These are phyloP conservation scores for Pseudomyrmex pallidus DNA, from an alignment of 1,140 invertebrate species.

Conservation along the genomic window DNA sequence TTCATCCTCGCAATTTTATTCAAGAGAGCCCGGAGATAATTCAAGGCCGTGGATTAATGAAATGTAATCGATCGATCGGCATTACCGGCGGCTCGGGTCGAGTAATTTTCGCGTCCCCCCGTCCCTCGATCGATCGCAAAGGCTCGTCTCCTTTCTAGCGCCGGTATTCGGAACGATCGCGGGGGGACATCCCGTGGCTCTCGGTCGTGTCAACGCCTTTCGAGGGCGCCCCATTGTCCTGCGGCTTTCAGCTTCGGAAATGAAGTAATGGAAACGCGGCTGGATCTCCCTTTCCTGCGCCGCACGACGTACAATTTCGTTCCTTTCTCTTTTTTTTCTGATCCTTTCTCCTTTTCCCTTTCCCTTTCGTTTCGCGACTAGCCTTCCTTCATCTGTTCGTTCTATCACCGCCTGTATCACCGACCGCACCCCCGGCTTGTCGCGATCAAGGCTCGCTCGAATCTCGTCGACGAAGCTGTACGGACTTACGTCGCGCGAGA, in stretches of 20 bases:
- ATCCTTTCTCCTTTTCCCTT: neutral
- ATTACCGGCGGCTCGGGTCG: slow-evolving; percentile 15
- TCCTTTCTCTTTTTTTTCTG: slow-evolving; percentile 39
- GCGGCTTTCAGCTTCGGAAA: slow-evolving; percentile 73
- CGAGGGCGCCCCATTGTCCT: slow-evolving; percentile 72
- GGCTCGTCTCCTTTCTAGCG: slow-evolving; percentile 57
- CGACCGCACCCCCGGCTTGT: slow-evolving; percentile 55
- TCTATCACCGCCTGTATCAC: slow-evolving; percentile 48
- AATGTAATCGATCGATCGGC: slow-evolving; percentile 54
- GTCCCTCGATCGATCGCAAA: slow-evolving; percentile 40
- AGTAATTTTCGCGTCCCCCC: slow-evolving; percentile 58
- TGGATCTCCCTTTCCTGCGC: slow-evolving; percentile 62
- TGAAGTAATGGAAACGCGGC: slow-evolving; percentile 73
- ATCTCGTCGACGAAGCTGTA: slow-evolving; percentile 33
- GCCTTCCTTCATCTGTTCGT: slow-evolving; percentile 55
- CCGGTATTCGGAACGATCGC: slow-evolving; percentile 66
- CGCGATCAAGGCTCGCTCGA: slow-evolving; percentile 50
- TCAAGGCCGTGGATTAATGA: slow-evolving; percentile 52
- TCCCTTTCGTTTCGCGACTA: slow-evolving; percentile 16
- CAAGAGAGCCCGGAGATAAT: slow-evolving; percentile 16
- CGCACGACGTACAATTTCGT: slow-evolving; percentile 59
- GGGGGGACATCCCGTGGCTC: slow-evolving; percentile 69
- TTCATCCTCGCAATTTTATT: slow-evolving; percentile 27
- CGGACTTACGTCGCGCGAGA: slow-evolving; percentile 13
- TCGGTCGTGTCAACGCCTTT: slow-evolving; percentile 71